A percentile compares a stretch with the other conserved stretches of the same genome.
Evolutionary conservation across 2,797 vertebrate genomes (phyloP).

Genomic region (Trachops cirrhosus): DNA sequence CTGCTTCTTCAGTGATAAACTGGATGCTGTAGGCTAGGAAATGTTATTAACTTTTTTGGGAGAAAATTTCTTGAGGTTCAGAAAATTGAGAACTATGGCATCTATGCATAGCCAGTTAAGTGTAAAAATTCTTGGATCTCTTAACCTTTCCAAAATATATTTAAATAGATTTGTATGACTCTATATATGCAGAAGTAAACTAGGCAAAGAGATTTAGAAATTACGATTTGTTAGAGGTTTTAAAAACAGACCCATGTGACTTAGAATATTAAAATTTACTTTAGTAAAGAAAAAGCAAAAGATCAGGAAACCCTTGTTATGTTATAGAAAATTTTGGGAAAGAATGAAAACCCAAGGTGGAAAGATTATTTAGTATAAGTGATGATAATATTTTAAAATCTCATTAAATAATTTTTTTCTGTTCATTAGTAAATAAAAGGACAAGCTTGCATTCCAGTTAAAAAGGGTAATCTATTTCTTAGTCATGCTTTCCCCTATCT

Average conservation of each 20-base stretch:
- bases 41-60: neutral
- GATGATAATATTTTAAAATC: constrained; percentile 19
- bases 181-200: neutral
- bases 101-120: constrained; percentile 18
- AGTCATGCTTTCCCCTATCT: neutral
- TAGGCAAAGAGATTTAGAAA: neutral
- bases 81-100: constrained; percentile 17
- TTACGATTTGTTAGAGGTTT: constrained; percentile 43
- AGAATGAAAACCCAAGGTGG: neutral
- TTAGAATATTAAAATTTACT: constrained; percentile 39
- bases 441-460: constrained; percentile 11
- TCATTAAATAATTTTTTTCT: constrained; percentile 35
- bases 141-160: constrained; percentile 13
- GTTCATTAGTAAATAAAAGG: neutral
- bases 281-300: constrained; percentile 31
- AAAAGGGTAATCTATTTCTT: constrained; percentile 43
- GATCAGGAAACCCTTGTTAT: constrained; percentile 3
- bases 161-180: neutral
- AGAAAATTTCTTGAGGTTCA: constrained; percentile 5
- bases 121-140: constrained; percentile 47
- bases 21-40: neutral
- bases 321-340: constrained; percentile 27
- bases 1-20: neutral
- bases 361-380: constrained; percentile 11
- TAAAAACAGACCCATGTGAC: neutral